Evolutionary conservation across 2,113 vertebrate species (phyloP).

Genomic region (Forbesichthys agassizii): DNA sequence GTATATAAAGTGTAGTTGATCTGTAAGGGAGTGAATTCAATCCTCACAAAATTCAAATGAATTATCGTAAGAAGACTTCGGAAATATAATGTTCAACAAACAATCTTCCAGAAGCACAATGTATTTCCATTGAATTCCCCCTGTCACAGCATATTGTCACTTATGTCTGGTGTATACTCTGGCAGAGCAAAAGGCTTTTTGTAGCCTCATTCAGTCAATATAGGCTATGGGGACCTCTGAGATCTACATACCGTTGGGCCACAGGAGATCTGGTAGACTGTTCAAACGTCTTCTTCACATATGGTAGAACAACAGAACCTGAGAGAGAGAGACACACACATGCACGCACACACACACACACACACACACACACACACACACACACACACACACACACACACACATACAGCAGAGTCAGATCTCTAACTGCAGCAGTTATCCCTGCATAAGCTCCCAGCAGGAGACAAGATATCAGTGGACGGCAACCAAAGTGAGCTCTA

Average conservation of each 20-base stretch:
- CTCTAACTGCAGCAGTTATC: constrained; percentile 10
- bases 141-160: constrained; percentile 12
- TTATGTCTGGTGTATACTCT: constrained; percentile 26
- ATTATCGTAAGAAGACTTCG: neutral
- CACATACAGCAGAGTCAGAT: constrained; percentile 13
- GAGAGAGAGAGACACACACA: constrained; percentile 32
- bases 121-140: constrained; percentile 1
- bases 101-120: constrained; percentile 13
- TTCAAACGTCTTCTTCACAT: constrained; percentile 53
- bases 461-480: constrained; percentile 14
- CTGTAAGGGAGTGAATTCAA: constrained; percentile 12
- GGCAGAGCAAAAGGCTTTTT: constrained; percentile 32
- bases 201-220: constrained; percentile 33
- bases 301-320: constrained; percentile 50
- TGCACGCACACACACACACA: constrained; percentile 19
- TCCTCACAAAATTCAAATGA: constrained; percentile 16
- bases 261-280: constrained; percentile 46
- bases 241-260: constrained; percentile 67
- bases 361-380: constrained; percentile 22
- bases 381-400: constrained; percentile 29
- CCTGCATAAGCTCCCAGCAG: neutral
- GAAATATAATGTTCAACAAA: constrained; percentile 14
- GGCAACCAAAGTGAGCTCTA: constrained; percentile 7
- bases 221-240: constrained; percentile 28
- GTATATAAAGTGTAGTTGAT: constrained; percentile 16